A percentile compares a stretch with the other conserved stretches of the same genome.
Evolutionary conservation across 2,113 vertebrate species (phyloP).

Genomic region (Podarcis cretensis): DNA sequence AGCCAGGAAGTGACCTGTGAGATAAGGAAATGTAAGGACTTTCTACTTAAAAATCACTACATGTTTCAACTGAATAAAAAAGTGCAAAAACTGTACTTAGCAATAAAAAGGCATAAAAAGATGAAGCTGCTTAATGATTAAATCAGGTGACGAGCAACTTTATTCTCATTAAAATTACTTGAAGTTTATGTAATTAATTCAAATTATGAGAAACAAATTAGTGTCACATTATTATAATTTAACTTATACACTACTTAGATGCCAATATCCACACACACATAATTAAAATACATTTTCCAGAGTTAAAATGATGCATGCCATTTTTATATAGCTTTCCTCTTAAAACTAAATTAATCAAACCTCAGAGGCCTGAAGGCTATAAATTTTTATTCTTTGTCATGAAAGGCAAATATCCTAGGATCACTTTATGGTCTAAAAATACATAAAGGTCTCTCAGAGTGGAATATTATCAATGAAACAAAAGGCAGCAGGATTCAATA

Average conservation of each 20-base stretch:
- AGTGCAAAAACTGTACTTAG: background rate
- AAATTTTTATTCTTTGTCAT: background rate
- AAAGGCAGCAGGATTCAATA: background rate
- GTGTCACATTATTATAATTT: too few species aligned
- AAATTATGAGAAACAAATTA: background rate
- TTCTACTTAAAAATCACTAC: background rate
- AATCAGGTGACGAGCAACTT: background rate
- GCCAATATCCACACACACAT: too few species aligned
- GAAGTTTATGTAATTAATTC: background rate
- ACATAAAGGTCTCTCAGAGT: background rate
- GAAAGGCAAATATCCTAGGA: background rate
- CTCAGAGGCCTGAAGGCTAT: background rate
- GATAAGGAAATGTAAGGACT: background rate
- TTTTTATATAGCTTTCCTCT: background rate
- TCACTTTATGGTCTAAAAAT: background rate
- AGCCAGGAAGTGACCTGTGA: background rate
- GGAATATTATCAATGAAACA: background rate
- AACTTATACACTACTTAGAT: too few species aligned
- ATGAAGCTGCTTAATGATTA: background rate
- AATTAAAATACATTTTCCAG: too few species aligned
- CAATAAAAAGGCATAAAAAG: background rate
- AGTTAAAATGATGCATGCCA: conserved; percentile 10
- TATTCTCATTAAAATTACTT: background rate
- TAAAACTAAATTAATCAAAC: background rate
- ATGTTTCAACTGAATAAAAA: background rate